Percentiles rank a stretch among this genome's conserved stretches.
These are phyloP conservation scores for Sebastes hubbsi DNA, from an alignment of 2,797 vertebrate genomes.

Conservation along the genomic window DNA sequence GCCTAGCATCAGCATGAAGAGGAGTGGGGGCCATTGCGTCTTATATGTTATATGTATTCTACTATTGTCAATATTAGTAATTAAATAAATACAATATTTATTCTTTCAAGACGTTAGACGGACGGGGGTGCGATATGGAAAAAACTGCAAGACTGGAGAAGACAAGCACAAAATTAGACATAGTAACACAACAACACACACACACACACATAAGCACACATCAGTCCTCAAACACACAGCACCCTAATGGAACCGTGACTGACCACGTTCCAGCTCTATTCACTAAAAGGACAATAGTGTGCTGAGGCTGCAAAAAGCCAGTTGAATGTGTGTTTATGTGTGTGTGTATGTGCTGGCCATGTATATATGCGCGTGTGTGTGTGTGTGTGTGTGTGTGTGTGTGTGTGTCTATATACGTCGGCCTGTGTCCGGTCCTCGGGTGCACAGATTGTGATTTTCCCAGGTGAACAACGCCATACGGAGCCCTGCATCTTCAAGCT, in stretches of 20 bases:
- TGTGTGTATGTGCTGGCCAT: background rate
- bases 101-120: background rate
- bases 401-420: background rate
- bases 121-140: background rate
- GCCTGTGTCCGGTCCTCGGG: constrained; percentile 26
- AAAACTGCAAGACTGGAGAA: background rate
- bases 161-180: background rate
- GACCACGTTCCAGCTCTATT: constrained; percentile 77
- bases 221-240: constrained; percentile 53
- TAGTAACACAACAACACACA: constrained; percentile 7
- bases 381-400: background rate
- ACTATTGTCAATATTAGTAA: background rate
- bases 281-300: constrained; percentile 73
- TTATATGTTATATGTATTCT: background rate
- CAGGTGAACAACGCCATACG: constrained; percentile 80
- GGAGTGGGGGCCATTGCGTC: background rate
- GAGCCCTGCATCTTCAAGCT: constrained; percentile 68
- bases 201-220: constrained; percentile 32
- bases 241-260: constrained; percentile 74
- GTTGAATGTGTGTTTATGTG: constrained; percentile 52
- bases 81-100: background rate
- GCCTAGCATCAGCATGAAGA: constrained; percentile 26
- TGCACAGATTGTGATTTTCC: constrained; percentile 83
- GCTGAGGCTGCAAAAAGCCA: constrained; percentile 75
- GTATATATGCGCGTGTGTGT: background rate